Conservation (phyloP, 2,888 invertebrate genomes). For the Notocelia uddmanniana region DNA sequence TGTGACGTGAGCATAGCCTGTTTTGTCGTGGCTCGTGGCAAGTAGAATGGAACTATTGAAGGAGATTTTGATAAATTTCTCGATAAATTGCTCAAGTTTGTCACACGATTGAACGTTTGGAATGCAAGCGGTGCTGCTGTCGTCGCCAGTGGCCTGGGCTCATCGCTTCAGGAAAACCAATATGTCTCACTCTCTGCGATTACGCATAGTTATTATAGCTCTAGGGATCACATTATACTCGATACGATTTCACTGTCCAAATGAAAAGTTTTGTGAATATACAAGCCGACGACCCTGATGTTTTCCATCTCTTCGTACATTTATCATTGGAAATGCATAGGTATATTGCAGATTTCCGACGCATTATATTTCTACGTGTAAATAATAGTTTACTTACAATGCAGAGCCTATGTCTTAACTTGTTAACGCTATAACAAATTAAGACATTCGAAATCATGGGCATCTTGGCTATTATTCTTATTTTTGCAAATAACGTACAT, state of each 20-base stretch:
- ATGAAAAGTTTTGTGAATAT: not conserved
- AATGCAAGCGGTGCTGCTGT: slow-evolving; percentile 56
- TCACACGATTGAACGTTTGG: slow-evolving; percentile 66
- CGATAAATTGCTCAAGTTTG: slow-evolving; percentile 70
- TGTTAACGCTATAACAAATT: too few species aligned
- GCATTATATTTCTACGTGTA: slow-evolving; percentile 10
- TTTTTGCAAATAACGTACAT: too few species aligned
- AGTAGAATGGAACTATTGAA: slow-evolving; percentile 51
- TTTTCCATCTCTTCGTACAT: slow-evolving; percentile 56
- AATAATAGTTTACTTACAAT: not conserved
- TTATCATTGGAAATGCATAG: slow-evolving; percentile 58
- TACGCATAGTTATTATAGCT: not conserved
- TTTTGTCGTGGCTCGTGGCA: not conserved
- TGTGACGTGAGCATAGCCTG: too few species aligned
- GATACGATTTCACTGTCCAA: not conserved
- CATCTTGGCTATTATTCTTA: too few species aligned
- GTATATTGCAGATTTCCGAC: slow-evolving; percentile 52
- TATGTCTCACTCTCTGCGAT: not conserved
- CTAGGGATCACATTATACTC: not conserved
- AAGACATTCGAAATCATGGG: too few species aligned
- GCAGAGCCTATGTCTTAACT: too few species aligned
- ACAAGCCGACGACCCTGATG: slow-evolving; percentile 49
- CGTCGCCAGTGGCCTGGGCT: slow-evolving; percentile 46
- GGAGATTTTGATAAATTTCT: slow-evolving; percentile 65
- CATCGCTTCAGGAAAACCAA: not conserved